Evolutionary conservation across 2,888 invertebrate species (phyloP).

Genomic region (Cerceris ruficornis): DNA sequence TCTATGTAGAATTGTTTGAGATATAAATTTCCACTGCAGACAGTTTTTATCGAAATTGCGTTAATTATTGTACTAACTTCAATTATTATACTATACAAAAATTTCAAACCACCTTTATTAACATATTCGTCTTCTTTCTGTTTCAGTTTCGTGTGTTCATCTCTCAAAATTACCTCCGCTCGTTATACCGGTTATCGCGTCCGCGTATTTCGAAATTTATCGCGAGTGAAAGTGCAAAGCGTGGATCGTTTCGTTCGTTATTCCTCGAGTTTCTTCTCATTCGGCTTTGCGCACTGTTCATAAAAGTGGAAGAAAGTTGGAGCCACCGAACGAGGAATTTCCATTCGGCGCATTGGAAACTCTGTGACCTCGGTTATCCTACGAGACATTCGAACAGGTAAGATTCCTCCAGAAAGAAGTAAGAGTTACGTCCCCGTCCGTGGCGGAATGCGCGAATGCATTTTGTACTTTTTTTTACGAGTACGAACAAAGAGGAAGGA

Average conservation of each 20-base stretch:
- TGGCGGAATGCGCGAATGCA: not conserved
- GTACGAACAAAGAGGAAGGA: not conserved
- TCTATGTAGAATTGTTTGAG: no score
- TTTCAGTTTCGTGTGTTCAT: not conserved
- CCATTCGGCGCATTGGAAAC: slow-evolving; percentile 5
- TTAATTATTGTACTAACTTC: no score
- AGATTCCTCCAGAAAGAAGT: slow-evolving; percentile 1
- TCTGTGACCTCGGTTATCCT: not conserved
- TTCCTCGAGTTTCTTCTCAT: not conserved
- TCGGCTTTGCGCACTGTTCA: not conserved
- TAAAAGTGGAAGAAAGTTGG: not conserved
- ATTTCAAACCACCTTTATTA: not conserved
- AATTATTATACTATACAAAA: no score
- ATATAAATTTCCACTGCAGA: no score
- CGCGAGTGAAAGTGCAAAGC: not conserved
- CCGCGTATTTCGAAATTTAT: not conserved
- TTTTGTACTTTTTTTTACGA: not conserved
- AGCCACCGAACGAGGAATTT: not conserved
- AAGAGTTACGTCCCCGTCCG: slow-evolving; percentile 11
- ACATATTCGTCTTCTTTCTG: not conserved
- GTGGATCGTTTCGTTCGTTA: not conserved
- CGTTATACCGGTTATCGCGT: not conserved
- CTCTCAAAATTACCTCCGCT: not conserved
- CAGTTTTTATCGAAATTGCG: no score
- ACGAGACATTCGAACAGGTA: slow-evolving; percentile 15